Evolutionary conservation across 2,888 invertebrate genomes (phyloP).

Genomic region (Microplitis manilae): DNA sequence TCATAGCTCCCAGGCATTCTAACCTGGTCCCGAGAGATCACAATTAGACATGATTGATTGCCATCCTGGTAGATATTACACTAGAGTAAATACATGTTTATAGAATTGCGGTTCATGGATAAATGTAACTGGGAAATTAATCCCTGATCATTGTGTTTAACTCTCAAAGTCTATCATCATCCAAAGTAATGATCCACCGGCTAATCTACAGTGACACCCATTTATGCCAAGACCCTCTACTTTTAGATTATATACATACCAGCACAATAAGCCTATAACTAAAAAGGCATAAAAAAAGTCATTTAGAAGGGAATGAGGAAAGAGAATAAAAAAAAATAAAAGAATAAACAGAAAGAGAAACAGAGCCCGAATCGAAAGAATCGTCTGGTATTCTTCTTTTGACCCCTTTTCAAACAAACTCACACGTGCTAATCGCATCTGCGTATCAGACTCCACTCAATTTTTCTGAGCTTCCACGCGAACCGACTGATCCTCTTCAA

Average conservation of each 20-base stretch:
- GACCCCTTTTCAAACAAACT: constrained; percentile 27
- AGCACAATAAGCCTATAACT: background rate
- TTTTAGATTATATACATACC: constrained; percentile 16
- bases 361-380: background rate
- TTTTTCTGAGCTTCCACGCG: constrained; percentile 68
- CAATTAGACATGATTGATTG: constrained; percentile 45
- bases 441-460: constrained; percentile 69
- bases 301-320: background rate
- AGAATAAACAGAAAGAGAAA: background rate
- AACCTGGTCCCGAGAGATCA: constrained; percentile 36
- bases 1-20: constrained; percentile 28
- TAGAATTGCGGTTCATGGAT: constrained; percentile 39
- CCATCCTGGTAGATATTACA: constrained; percentile 34
- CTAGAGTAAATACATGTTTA: constrained; percentile 41
- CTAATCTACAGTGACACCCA: constrained; percentile 32
- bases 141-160: constrained; percentile 39
- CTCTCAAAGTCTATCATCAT: constrained; percentile 41
- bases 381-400: background rate
- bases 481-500: constrained; percentile 50
- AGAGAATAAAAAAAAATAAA: background rate
- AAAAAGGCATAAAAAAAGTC: background rate
- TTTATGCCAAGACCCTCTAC: constrained; percentile 9
- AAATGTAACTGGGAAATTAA: constrained; percentile 34
- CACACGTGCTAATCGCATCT: constrained; percentile 62
- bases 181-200: constrained; percentile 17